These are phyloP conservation scores for Thamnaconus septentrionalis DNA, from an alignment of 2,113 vertebrate species.

Conservation along the genomic window DNA sequence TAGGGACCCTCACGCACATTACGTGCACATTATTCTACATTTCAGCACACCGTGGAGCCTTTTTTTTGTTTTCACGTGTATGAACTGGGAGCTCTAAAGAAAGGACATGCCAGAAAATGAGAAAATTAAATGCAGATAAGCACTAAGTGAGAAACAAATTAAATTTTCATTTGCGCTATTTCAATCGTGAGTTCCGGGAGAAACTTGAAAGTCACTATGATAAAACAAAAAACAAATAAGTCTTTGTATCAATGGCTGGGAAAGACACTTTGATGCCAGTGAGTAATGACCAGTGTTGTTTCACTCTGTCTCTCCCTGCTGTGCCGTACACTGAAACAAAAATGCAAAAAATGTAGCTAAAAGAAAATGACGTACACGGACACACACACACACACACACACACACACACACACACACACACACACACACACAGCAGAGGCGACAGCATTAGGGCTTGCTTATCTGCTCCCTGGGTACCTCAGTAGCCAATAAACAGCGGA, in stretches of 20 bases:
- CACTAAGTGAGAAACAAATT: background rate
- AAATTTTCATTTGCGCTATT: too few species aligned
- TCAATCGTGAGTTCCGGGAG: too few species aligned
- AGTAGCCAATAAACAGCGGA: conserved; percentile 62
- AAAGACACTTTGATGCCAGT: too few species aligned
- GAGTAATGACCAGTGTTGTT: too few species aligned
- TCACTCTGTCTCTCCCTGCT: background rate
- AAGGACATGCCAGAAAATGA: background rate
- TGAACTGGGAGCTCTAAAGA: background rate
- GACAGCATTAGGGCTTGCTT: conserved; percentile 23
- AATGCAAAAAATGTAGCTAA: conserved; percentile 37
- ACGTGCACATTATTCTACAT: too few species aligned
- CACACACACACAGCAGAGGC: conserved; percentile 14
- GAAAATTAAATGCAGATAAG: background rate
- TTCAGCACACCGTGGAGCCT: too few species aligned
- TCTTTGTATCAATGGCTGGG: too few species aligned
- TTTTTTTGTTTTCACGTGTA: background rate
- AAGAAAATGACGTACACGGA: background rate
- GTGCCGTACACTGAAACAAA: conserved; percentile 23
- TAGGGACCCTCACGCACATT: too few species aligned
- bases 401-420: too few species aligned
- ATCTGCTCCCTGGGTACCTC: conserved; percentile 42
- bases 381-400: background rate
- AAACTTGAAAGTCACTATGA: too few species aligned
- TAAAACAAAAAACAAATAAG: too few species aligned